phyloP scores from a whole-genome alignment of 2,113 vertebrate genomes.

The Motacilla alba region DNA sequence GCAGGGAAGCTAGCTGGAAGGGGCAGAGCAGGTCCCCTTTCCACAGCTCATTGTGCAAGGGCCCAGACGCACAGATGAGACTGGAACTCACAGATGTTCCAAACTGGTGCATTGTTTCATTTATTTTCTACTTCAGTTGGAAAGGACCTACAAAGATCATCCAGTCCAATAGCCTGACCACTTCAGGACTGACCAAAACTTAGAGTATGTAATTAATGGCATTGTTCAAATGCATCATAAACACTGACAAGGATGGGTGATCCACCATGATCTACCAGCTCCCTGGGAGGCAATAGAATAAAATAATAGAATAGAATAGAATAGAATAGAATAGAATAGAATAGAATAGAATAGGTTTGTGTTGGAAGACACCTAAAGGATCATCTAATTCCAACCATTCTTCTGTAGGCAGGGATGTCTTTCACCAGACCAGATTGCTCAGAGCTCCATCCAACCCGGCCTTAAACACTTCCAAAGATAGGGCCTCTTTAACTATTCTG shows the following conservation, averaged over 20 bases:
- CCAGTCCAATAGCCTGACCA: background rate
- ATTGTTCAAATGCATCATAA: background rate
- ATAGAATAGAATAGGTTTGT: background rate
- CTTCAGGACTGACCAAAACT: background rate
- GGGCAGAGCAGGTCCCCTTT: background rate
- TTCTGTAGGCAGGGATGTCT: background rate
- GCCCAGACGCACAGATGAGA: rapidly evolving
- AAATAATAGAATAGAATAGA: background rate
- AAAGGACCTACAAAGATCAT: background rate
- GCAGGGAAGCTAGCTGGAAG: background rate
- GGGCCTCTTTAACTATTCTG: background rate
- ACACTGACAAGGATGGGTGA: background rate
- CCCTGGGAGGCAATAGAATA: background rate
- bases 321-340: background rate
- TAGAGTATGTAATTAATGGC: background rate
- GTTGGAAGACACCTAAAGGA: background rate
- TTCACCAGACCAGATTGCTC: background rate
- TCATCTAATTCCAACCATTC: background rate
- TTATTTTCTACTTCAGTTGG: background rate
- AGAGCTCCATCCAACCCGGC: background rate
- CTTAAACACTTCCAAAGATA: background rate
- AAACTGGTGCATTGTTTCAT: background rate
- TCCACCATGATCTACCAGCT: background rate
- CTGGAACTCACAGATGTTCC: background rate
- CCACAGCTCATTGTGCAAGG: background rate